These are phyloP conservation scores for Stenopsyche tienmushanensis DNA, from an alignment of 1,140 invertebrate genomes.

Conservation along the genomic window DNA sequence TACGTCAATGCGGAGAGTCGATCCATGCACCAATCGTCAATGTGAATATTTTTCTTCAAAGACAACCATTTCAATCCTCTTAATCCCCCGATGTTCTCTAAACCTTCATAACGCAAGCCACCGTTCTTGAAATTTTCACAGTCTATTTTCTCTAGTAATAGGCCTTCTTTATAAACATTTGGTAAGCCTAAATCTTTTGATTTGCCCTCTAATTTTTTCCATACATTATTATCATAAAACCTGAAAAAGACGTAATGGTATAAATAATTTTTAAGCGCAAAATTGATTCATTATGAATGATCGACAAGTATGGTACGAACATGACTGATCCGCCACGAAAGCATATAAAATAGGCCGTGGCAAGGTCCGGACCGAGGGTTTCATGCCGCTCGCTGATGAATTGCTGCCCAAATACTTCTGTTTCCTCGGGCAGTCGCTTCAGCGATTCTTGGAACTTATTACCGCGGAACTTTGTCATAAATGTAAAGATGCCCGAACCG, in stretches of 20 bases:
- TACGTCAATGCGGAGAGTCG: slow-evolving; percentile 48
- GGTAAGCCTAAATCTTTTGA: slow-evolving; percentile 43
- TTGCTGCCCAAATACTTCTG: background rate
- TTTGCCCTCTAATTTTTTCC: slow-evolving; percentile 41
- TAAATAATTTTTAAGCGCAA: too few species aligned
- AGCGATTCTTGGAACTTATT: background rate
- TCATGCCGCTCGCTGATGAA: background rate
- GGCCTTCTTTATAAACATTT: slow-evolving; percentile 45
- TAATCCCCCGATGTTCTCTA: slow-evolving; percentile 47
- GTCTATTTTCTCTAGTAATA: slow-evolving; percentile 51
- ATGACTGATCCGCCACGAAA: slow-evolving; percentile 42
- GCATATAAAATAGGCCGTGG: background rate
- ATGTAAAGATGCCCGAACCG: background rate
- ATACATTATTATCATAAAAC: slow-evolving; percentile 45
- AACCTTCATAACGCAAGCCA: slow-evolving; percentile 52
- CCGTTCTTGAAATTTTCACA: slow-evolving; percentile 49
- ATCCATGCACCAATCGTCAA: slow-evolving; percentile 55
- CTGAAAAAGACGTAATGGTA: too few species aligned
- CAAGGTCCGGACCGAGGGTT: background rate
- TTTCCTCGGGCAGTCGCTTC: background rate
- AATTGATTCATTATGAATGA: too few species aligned
- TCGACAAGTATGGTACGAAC: too few species aligned
- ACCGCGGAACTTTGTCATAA: background rate
- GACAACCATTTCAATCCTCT: slow-evolving; percentile 52
- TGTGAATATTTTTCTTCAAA: slow-evolving; percentile 48